Base-by-base conservation (phyloP, 1,140 invertebrate genomes). In the Nomia melanderi region DNA sequence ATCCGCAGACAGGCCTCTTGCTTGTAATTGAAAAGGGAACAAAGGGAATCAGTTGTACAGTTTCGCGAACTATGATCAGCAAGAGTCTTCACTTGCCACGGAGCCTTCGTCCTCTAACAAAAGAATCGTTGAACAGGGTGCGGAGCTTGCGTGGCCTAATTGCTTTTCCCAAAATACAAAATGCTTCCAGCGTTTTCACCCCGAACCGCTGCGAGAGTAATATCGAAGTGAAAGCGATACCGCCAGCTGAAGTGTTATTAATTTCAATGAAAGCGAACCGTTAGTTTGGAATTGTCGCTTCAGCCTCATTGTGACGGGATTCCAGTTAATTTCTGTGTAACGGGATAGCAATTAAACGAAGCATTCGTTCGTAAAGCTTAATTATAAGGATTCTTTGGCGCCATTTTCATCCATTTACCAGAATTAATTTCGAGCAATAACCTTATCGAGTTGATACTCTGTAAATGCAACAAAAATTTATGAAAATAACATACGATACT, bases 31-130 rank as follows among this genome's bases (percentile, higher is more conserved):
- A 11, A 60, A 76, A 50, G 29, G 27, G 33, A 29, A 76, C 56
- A 69, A 76, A 66, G 44, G 56, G 20, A 69, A 60, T 70, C 54
- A 29, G 56, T 31, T 70, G 65, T 41, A 53, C 65, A 70, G 25
- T 70, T 76, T 70, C 56, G 31, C 54, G 14, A 31, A 25, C 65
- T 25, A 65, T 33, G 67, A 76, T 60, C 74, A 36, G 14, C 23
- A 31, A 23, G 36, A 53, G 36, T 60, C 65, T 70, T 76, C 29
- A 20, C 20, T 0, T 14, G 25, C 6, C 9, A 14, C 25, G 1
- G 57, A 27, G 39, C 33, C 44, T 59, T 59, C 31, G 39, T n/a
- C n/a, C n/a, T n/a, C n/a, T n/a, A n/a, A n/a, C 14, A n/a, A 57
- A 44, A 12, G 23, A 20, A 33, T 25, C 1, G 11, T 8, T 7